These are phyloP conservation scores for Ptychadena robeensis DNA, from an alignment of 2,797 vertebrate species.

Conservation along the genomic window DNA sequence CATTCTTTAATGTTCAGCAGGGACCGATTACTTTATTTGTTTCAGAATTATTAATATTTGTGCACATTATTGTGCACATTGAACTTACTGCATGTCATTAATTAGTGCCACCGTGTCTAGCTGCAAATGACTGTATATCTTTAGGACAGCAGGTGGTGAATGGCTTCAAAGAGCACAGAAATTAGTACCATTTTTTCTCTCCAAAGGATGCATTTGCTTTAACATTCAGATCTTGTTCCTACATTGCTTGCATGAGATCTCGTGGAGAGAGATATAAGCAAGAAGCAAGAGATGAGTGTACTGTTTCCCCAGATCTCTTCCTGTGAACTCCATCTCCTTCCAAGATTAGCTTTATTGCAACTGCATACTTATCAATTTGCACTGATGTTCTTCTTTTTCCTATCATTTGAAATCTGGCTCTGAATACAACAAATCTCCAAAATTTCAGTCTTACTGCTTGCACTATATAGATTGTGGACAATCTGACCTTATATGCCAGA, in stretches of 20 bases:
- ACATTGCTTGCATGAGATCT: conserved; percentile 46
- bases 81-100: conserved; percentile 53
- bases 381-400: conserved; percentile 25
- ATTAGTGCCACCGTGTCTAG: conserved; percentile 44
- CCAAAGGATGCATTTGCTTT: conserved; percentile 48
- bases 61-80: conserved; percentile 54
- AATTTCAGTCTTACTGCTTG: conserved; percentile 20
- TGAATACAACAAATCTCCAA: conserved; percentile 3
- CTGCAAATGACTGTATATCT: conserved; percentile 58
- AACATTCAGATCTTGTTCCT: conserved; percentile 54
- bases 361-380: conserved; percentile 30
- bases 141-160: conserved; percentile 60
- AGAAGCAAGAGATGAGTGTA: conserved; percentile 44
- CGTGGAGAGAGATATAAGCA: conserved; percentile 49
- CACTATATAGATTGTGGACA: conserved; percentile 17
- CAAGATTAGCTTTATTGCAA: conserved; percentile 46
- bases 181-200: conserved; percentile 49
- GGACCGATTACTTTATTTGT: conserved; percentile 56
- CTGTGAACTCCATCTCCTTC: conserved; percentile 42
- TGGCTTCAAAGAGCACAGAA: conserved; percentile 53
- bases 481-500: too few relatives aligned
- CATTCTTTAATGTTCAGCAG: conserved; percentile 46
- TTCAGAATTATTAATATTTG: conserved; percentile 59
- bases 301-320: conserved; percentile 40
- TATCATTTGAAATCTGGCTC: conserved; percentile 23